These are phyloP conservation scores for Pseudococcus viburni DNA, from an alignment of 2,888 invertebrate genomes.

Conservation along the genomic window DNA sequence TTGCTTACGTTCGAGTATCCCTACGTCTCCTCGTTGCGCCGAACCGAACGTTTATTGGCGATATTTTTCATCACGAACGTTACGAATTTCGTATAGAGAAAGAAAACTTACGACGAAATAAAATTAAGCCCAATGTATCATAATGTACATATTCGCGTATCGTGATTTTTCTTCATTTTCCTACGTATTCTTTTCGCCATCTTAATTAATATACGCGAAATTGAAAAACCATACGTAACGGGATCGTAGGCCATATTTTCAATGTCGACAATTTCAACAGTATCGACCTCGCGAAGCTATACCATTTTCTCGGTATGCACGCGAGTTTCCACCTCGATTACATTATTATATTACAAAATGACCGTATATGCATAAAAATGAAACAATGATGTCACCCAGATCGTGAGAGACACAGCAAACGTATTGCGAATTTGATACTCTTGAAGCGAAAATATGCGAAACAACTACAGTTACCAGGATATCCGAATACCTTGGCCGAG, in stretches of 20 bases:
- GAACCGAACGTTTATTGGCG: slow-evolving; percentile 12
- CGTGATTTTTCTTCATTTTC: slow-evolving; percentile 16
- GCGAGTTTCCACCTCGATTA: slow-evolving; percentile 32
- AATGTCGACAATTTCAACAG: neutral
- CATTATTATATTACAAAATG: slow-evolving; percentile 40
- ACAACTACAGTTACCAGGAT: slow-evolving; percentile 16
- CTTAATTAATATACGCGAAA: neutral
- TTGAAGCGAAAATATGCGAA: slow-evolving; percentile 11
- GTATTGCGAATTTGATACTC: slow-evolving; percentile 19
- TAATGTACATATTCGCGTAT: neutral
- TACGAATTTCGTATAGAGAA: neutral
- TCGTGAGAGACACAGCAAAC: slow-evolving; percentile 18
- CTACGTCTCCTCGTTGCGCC: neutral
- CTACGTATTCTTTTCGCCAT: neutral
- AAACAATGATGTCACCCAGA: slow-evolving; percentile 26
- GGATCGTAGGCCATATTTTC: neutral
- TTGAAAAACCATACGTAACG: neutral
- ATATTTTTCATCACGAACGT: slow-evolving; percentile 29
- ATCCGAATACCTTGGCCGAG: neutral
- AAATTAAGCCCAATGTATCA: neutral
- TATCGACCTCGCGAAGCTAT: neutral
- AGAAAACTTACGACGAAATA: neutral
- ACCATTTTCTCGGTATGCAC: slow-evolving; percentile 20
- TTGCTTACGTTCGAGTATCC: slow-evolving; percentile 58
- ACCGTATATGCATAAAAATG: slow-evolving; percentile 29